Conservation (phyloP, 2,113 vertebrate species). For the Gila orcuttii region DNA sequence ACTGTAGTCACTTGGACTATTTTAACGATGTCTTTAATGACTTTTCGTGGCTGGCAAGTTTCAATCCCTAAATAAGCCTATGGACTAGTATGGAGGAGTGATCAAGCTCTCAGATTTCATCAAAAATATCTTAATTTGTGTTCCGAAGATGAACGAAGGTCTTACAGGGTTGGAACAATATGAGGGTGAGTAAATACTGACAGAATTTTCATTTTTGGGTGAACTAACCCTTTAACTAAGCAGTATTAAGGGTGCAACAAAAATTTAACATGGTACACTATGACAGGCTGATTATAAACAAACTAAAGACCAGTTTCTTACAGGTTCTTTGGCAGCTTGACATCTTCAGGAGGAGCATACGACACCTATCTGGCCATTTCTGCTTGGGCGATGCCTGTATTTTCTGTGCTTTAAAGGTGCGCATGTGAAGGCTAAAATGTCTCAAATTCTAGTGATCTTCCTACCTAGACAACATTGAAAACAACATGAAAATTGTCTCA, state of each 20-base stretch:
- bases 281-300: background rate
- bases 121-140: no score
- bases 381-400: slow-evolving; percentile 96
- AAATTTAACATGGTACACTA: background rate
- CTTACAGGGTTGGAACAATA: no score
- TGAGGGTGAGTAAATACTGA: no score
- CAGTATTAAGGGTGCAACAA: background rate
- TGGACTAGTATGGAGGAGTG: no score
- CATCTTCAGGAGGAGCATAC: slow-evolving; percentile 94
- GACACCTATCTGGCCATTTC: slow-evolving; percentile 91
- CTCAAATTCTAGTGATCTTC: background rate
- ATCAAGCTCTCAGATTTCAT: no score
- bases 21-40: no score
- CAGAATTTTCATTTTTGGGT: no score
- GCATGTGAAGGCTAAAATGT: background rate
- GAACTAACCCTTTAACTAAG: no score
- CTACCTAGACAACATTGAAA: background rate
- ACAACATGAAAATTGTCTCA: background rate
- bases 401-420: slow-evolving; percentile 98
- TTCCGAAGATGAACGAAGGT: no score
- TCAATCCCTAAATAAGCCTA: no score
- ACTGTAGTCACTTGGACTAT: no score
- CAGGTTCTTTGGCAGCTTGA: slow-evolving; percentile 98
- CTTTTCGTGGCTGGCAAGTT: no score
- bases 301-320: slow-evolving; percentile 5